phyloP scores from a whole-genome alignment of 2,113 vertebrate species.

The Spermophilus dauricus region DNA sequence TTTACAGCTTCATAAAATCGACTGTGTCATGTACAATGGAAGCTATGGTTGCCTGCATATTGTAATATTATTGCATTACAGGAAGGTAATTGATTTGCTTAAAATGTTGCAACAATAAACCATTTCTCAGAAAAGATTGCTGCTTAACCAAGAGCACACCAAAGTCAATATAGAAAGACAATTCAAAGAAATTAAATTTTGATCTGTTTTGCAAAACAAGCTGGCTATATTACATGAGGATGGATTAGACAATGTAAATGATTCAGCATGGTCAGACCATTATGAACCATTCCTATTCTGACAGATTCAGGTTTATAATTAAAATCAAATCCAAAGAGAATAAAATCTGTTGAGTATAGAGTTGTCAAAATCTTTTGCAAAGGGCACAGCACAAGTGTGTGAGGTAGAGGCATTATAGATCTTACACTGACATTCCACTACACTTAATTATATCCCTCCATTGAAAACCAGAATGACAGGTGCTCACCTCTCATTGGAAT shows the following conservation, averaged over 20 bases:
- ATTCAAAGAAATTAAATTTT: constrained; percentile 74
- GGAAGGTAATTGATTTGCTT: constrained; percentile 83
- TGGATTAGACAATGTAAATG: constrained; percentile 44
- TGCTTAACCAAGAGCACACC: constrained; percentile 67
- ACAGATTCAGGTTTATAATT: constrained; percentile 49
- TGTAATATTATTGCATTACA: constrained; percentile 83
- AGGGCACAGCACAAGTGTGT: not conserved
- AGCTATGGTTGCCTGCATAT: constrained; percentile 80
- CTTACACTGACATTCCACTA: not conserved
- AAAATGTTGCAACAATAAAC: constrained; percentile 82
- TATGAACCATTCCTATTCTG: constrained; percentile 35
- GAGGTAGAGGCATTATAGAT: not conserved
- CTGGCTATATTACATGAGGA: not conserved
- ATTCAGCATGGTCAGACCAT: constrained; percentile 43
- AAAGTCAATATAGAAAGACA: constrained; percentile 39
- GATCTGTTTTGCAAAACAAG: constrained; percentile 45
- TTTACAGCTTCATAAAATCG: constrained; percentile 82
- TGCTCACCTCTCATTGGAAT: not conserved
- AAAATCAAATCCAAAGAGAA: constrained; percentile 62
- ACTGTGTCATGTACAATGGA: constrained; percentile 77
- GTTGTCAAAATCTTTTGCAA: not conserved
- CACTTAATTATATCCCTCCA: not conserved
- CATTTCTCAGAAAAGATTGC: constrained; percentile 80
- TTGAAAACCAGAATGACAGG: constrained; percentile 41
- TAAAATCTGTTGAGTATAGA: constrained; percentile 1